Base-by-base conservation (phyloP, 2,797 vertebrate genomes). In the Acanthis flammea region DNA sequence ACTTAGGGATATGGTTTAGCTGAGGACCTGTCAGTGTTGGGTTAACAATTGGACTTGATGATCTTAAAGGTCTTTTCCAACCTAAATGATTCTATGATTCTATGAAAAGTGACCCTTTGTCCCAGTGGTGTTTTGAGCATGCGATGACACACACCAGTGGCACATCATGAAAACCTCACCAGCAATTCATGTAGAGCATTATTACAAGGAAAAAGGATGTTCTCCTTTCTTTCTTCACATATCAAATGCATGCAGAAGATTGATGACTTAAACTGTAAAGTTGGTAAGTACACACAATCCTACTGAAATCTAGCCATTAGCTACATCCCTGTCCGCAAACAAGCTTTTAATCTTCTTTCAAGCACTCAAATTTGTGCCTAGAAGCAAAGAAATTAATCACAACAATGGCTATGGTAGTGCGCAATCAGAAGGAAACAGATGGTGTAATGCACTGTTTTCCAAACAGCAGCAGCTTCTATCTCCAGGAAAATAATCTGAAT, bases 371-470 rank as follows among this genome's bases (percentile, higher is more conserved):
- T 90, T 55, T 82, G 88, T 94, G 95, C 88, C 94, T 94, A 92
- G 91, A 87, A 96, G 92, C 88, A 93, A 94, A 77, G 63, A 96
- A 96, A 97, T 95, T 95, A 95, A 95, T 96, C 95, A 94, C 83
- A 92, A 95, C 92, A 96, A 95, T 72, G 82, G 61, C 45, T 88
- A 16, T 24, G 62, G 88, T 12, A 4, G 78, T 44, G 80, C 0
- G 4, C 87, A 96, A 96, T 95, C 95, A 90, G 89, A 96, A 97
- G 97, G 97, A 97, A 97, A 97, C 97, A 96, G 97, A 97, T 96
- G 97, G 96, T n/a, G 81, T 94, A 93, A 97, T 37, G 90, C 61
- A 81, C 68, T 54, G 27, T 47, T 88, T 95, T 91, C 62, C 78
- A 93, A 96, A 95, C 61, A 60, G 73, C 61, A 85, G 82, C 53